phyloP scores from a whole-genome alignment of 1,140 invertebrate species.

The Calliphora vicina region DNA sequence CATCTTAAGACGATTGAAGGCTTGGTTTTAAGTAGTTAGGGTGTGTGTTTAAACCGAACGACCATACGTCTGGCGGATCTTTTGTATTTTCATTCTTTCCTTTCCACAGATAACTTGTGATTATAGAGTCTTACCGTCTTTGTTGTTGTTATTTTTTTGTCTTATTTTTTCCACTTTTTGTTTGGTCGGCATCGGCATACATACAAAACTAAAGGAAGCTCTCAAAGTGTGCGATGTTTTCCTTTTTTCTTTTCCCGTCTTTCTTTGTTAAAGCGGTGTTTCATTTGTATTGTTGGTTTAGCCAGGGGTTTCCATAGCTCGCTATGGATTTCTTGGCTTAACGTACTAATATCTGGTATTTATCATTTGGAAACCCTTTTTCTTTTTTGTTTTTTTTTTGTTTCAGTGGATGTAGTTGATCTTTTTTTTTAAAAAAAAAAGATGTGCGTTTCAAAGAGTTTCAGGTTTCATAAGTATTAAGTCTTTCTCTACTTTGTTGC shows the following conservation, averaged over 20 bases:
- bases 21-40: too few species aligned
- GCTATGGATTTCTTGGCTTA: too few species aligned
- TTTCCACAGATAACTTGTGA: not conserved
- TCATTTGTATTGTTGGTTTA: not conserved
- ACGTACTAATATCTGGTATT: too few species aligned
- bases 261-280: not conserved
- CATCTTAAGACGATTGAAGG: not conserved
- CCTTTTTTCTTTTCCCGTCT: not conserved
- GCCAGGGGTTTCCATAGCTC: not conserved
- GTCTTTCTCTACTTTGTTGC: not conserved
- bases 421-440: not conserved
- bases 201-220: not conserved
- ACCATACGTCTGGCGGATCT: slow-evolving; percentile 3
- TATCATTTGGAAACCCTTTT: not conserved
- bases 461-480: slow-evolving; percentile 10
- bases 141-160: slow-evolving; percentile 3
- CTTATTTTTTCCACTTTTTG: not conserved
- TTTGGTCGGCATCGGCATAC: not conserved
- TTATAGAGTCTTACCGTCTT: not conserved
- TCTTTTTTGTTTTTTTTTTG: not conserved
- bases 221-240: not conserved
- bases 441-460: not conserved
- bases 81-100: not conserved
- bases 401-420: not conserved
- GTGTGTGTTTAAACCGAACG: not conserved